Conservation (phyloP, 2,113 vertebrate genomes). For the Struthio camelus region DNA sequence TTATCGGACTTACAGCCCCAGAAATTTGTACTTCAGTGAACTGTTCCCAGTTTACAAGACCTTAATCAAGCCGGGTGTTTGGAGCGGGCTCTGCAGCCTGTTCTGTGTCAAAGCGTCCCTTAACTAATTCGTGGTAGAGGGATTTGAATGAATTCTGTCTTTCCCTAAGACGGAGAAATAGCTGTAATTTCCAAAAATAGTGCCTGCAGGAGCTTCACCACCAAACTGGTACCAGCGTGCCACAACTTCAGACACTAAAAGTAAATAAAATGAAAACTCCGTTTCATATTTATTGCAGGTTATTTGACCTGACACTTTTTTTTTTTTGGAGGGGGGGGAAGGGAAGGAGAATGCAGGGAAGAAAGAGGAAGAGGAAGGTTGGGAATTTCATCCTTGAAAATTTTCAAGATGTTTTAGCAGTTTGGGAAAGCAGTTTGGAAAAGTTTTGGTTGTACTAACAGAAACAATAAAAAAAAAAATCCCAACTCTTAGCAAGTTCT, state of each 20-base stretch:
- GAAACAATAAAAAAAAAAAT: neutral
- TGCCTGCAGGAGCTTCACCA: neutral
- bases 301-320: neutral
- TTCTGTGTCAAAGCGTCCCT: neutral
- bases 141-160: neutral
- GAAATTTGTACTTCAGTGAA: neutral
- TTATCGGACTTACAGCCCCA: neutral
- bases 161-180: neutral
- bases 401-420: neutral
- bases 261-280: neutral
- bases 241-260: neutral
- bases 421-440: neutral
- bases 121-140: neutral
- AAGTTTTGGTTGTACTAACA: neutral
- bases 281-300: neutral
- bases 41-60: neutral
- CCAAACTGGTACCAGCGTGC: neutral
- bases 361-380: neutral
- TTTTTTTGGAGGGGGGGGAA: no score
- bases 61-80: neutral
- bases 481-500: neutral
- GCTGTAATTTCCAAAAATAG: neutral
- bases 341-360: neutral
- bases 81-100: rapidly evolving
- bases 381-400: neutral